phyloP scores from a whole-genome alignment of 2,797 vertebrate species.

The Brotula barbata region DNA sequence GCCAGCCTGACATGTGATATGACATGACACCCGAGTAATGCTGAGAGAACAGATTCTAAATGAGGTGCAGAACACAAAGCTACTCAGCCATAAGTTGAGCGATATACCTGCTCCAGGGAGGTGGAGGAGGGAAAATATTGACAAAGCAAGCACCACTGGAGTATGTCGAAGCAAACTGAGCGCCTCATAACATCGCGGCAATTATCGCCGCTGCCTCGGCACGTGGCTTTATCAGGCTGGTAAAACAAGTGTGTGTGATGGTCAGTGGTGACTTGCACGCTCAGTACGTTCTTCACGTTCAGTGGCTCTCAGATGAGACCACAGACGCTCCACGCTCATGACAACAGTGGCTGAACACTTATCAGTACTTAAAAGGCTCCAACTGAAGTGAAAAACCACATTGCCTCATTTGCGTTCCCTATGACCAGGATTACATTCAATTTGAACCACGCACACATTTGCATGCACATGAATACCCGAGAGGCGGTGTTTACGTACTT shows the following conservation, averaged over 20 bases:
- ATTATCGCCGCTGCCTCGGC: conserved; percentile 46
- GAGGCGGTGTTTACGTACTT: too few species aligned
- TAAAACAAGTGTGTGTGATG: conserved; percentile 32
- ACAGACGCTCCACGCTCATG: conserved; percentile 3
- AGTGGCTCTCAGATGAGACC: conserved; percentile 1
- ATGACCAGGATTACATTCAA: too few species aligned
- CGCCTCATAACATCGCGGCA: conserved; percentile 52
- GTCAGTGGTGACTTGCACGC: conserved; percentile 51
- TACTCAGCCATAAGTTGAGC: conserved; percentile 39
- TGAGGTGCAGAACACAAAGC: conserved; percentile 42
- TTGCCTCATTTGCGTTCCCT: too few species aligned
- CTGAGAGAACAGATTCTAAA: conserved; percentile 56
- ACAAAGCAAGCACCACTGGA: conserved; percentile 54
- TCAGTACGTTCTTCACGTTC: conserved; percentile 45
- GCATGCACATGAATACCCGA: too few species aligned
- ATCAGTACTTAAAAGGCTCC: conserved; percentile 20
- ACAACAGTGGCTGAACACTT: conserved; percentile 8
- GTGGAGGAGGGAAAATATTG: conserved; percentile 49
- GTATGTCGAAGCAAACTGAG: conserved; percentile 52
- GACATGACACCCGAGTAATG: conserved; percentile 43
- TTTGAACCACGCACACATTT: too few species aligned
- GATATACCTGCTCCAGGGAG: conserved; percentile 38
- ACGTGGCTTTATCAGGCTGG: conserved; percentile 36
- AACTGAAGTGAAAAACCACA: background rate
- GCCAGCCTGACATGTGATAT: conserved; percentile 24